Evolutionary conservation across 2,888 invertebrate species (phyloP).

Genomic region (Polymixis flavicincta): DNA sequence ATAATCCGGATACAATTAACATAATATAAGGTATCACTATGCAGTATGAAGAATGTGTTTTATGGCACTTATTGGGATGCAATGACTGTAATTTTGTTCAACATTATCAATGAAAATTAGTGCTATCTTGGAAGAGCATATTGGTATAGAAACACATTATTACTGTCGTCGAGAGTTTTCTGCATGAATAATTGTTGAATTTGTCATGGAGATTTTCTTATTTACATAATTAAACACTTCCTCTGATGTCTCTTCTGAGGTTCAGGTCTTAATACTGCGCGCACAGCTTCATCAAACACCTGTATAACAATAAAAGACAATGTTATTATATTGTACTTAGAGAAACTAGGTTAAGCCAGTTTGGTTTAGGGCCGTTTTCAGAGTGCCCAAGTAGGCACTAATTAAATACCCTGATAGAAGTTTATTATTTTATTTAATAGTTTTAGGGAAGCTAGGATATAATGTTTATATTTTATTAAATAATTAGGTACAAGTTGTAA

Average conservation of each 20-base stretch:
- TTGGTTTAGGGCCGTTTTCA: neutral
- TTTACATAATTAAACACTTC: conserved; percentile 96
- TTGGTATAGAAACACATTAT: conserved; percentile 89
- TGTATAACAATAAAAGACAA: conserved; percentile 78
- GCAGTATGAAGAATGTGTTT: conserved; percentile 61
- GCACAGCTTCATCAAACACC: conserved; percentile 99
- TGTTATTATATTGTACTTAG: neutral
- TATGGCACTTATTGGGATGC: conserved; percentile 67
- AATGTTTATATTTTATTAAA: neutral
- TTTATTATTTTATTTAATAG: neutral
- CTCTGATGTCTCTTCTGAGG: conserved; percentile 98
- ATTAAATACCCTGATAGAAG: neutral
- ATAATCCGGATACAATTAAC: conserved; percentile 72
- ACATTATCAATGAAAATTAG: conserved; percentile 41
- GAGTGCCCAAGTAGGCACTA: neutral
- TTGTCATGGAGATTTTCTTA: conserved; percentile 77
- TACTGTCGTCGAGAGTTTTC: conserved; percentile 86
- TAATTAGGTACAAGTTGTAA: neutral
- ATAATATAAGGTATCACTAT: conserved; percentile 56
- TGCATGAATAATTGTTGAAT: conserved; percentile 77
- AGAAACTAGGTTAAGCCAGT: neutral
- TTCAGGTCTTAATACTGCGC: conserved; percentile 99
- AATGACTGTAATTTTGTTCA: conserved; percentile 61
- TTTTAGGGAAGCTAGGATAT: neutral
- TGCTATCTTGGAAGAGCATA: conserved; percentile 60